These are phyloP conservation scores for Jacana jacana DNA, from an alignment of 2,113 vertebrate genomes.

Conservation along the genomic window DNA sequence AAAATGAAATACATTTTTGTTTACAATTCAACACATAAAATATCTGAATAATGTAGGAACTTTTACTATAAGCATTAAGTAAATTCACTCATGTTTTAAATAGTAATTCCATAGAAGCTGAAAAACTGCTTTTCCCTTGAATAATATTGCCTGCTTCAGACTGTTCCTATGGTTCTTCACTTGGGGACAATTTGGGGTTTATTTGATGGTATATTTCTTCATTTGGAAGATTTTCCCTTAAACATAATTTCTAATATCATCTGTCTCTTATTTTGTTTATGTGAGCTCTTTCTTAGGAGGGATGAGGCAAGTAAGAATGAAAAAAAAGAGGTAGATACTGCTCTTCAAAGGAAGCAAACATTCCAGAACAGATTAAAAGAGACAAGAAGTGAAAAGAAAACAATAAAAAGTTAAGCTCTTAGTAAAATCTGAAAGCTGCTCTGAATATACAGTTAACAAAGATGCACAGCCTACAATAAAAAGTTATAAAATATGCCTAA, in stretches of 20 bases:
- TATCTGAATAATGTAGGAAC: background rate
- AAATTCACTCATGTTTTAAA: background rate
- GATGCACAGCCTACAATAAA: background rate
- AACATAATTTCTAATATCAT: background rate
- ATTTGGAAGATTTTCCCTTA: background rate
- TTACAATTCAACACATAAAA: background rate
- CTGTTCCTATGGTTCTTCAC: background rate
- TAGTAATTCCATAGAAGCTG: background rate
- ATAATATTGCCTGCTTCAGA: background rate
- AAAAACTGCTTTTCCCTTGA: background rate
- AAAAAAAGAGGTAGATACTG: background rate
- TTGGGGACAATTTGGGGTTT: background rate
- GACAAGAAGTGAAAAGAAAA: background rate
- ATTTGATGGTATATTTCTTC: background rate
- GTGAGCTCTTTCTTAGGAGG: background rate
- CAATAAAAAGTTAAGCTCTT: background rate
- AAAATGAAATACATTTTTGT: background rate
- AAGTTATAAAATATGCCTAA: background rate
- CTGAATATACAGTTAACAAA: background rate
- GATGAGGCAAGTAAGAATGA: background rate
- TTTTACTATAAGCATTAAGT: background rate
- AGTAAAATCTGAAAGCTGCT: background rate
- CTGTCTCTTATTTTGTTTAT: background rate
- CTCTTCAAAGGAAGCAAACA: background rate
- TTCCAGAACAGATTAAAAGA: background rate